Percentiles rank a stretch among this genome's conserved stretches.
Conservation (phyloP, 2,113 vertebrate genomes). For the Myocastor coypus region DNA sequence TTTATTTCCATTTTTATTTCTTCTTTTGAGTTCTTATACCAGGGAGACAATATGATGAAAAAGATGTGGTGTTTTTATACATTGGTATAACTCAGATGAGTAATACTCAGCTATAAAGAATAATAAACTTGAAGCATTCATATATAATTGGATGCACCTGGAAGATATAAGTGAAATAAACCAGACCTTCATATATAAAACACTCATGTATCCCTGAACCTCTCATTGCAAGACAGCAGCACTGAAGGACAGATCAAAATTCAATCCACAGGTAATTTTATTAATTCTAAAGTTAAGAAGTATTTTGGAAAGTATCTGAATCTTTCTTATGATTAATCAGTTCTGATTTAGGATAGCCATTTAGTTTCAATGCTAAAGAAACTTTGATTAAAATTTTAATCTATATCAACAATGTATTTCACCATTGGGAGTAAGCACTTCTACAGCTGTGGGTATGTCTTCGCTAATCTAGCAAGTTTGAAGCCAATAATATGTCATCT, state of each 20-base stretch:
- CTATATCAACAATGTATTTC: not conserved
- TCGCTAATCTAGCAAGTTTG: not conserved
- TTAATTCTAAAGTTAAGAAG: not conserved
- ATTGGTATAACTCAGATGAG: too few species aligned
- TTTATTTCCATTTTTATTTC: too few species aligned
- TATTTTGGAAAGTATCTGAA: not conserved
- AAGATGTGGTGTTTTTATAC: too few species aligned
- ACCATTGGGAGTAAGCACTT: not conserved
- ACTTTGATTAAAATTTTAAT: constrained; percentile 2
- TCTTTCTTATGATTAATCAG: not conserved
- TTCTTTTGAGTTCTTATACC: too few species aligned
- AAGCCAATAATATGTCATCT: not conserved
- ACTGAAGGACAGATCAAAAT: not conserved
- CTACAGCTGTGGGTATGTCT: not conserved
- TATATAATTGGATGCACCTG: too few species aligned
- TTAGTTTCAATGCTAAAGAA: constrained; percentile 24
- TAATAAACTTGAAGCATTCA: too few species aligned
- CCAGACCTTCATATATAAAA: too few species aligned
- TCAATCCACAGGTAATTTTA: constrained; percentile 33
- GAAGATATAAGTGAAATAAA: too few species aligned
- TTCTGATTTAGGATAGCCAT: not conserved
- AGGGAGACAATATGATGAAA: too few species aligned
- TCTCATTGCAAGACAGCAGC: not conserved
- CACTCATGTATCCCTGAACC: not conserved
- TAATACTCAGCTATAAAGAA: too few species aligned